Evolutionary conservation across 2,888 invertebrate species (phyloP), one percentile per base, ranked within the genome.

Genomic region (Pollenia angustigena): DNA sequence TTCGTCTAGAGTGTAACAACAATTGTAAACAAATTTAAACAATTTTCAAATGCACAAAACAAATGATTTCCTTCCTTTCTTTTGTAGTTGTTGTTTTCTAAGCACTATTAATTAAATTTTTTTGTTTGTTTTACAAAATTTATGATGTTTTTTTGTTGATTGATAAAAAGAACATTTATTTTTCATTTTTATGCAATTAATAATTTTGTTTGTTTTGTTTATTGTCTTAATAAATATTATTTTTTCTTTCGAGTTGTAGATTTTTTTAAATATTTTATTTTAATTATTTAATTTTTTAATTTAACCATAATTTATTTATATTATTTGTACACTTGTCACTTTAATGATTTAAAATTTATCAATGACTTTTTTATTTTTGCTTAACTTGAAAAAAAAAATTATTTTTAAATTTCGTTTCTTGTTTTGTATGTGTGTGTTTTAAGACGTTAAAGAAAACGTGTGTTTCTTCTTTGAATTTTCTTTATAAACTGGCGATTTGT

Each of bases 301-400:
- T 3, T 18, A 0, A 18, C 4, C 12, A 32, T 32, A 32, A 58
- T 42, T 42, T 11, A 10, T 42, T 16, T 42, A n/a, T 62, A 42
- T 62, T 62, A 75, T 62, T 52, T 40, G 16, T 69, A 60, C 52
- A 76, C 76, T 82, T 82, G 82, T 71, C 69, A 52, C 60, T 69
- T 62, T 18, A 42, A 46, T 62, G n/a, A 18, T 69, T 14, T 75
- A 62, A 62, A 7, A 76, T 76, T 71, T 62, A 69, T 82, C 76
- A 76, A 56, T 82, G 69, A 71, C 32, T 69, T 75, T 66, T 58
- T 78, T 18, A 48, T n/a, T 56, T 40, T 56, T 69, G 40, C 50
- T 11, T 60, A 48, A 16, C 48, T 48, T 44, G 0, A 46, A 66
- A 58, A 14, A 42, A 44, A 14, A 42, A 44, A 64, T 48, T 50